Evolutionary conservation across 2,113 vertebrate genomes (phyloP).

Genomic region (Petromus typicus): DNA sequence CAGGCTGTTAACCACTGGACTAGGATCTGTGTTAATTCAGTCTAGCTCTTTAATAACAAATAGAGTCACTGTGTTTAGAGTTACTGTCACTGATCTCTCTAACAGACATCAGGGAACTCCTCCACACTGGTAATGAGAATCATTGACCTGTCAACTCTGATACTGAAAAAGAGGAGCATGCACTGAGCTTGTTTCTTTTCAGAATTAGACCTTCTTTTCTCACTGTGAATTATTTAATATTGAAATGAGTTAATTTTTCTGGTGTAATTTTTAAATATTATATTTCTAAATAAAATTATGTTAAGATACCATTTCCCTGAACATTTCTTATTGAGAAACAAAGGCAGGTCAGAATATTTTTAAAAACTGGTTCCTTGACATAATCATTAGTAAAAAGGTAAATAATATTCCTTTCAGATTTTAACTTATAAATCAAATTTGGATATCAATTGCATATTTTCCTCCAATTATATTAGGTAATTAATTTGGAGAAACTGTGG

Average conservation of each 20-base stretch:
- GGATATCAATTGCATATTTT: neutral
- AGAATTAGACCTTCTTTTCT: conserved; percentile 48
- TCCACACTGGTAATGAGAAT: conserved; percentile 57
- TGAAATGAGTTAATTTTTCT: conserved; percentile 23
- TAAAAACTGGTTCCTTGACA: neutral
- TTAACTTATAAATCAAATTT: conserved; percentile 49
- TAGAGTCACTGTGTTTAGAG: conserved; percentile 29
- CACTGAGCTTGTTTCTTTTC: conserved; percentile 57
- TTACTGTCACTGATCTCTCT: neutral
- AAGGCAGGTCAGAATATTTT: neutral
- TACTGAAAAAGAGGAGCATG: conserved; percentile 15
- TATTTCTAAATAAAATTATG: conserved; percentile 55
- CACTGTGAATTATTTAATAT: conserved; percentile 48
- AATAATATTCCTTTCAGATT: conserved; percentile 32
- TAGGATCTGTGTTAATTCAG: conserved; percentile 16
- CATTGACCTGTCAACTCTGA: conserved; percentile 60
- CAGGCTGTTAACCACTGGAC: neutral
- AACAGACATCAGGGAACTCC: conserved; percentile 52
- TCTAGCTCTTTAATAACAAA: conserved; percentile 44
- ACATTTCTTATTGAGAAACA: conserved; percentile 47
- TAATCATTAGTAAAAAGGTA: neutral
- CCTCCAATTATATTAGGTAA: neutral
- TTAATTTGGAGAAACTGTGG: neutral
- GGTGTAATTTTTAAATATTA: neutral
- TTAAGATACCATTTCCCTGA: neutral